phyloP scores from a whole-genome alignment of 2,113 vertebrate genomes.

The Zapornia atra region DNA sequence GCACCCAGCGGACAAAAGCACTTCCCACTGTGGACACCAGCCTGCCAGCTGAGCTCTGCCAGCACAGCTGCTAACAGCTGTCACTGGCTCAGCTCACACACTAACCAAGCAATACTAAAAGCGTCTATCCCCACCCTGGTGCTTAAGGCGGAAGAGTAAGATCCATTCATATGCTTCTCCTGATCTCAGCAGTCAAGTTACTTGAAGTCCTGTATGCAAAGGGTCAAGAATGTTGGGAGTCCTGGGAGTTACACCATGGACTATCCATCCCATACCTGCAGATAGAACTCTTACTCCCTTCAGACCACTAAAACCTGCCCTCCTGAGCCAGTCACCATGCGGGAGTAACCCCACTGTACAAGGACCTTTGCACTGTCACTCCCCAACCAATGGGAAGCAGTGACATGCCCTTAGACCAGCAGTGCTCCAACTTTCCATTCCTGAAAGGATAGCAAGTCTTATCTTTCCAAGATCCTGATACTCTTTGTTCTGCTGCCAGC shows the following conservation, averaged over 20 bases:
- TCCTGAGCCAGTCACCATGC: not conserved
- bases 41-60: not conserved
- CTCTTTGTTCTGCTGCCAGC: not conserved
- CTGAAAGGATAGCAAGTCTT: not conserved
- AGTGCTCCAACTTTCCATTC: not conserved
- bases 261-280: not conserved
- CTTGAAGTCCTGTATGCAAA: not conserved
- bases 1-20: not conserved
- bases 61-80: not conserved
- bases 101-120: not conserved
- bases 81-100: not conserved
- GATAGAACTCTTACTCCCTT: not conserved
- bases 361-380: not conserved
- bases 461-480: not conserved
- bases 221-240: not conserved
- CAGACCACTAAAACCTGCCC: not conserved
- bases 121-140: not conserved
- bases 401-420: no score
- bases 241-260: not conserved
- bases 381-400: no score
- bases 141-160: not conserved
- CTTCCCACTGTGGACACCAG: not conserved
- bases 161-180: not conserved
- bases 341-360: not conserved
- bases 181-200: not conserved